Evolutionary conservation across 2,113 vertebrate species (phyloP), one percentile per base, ranked within the genome.

Genomic region (Osmerus mordax): DNA sequence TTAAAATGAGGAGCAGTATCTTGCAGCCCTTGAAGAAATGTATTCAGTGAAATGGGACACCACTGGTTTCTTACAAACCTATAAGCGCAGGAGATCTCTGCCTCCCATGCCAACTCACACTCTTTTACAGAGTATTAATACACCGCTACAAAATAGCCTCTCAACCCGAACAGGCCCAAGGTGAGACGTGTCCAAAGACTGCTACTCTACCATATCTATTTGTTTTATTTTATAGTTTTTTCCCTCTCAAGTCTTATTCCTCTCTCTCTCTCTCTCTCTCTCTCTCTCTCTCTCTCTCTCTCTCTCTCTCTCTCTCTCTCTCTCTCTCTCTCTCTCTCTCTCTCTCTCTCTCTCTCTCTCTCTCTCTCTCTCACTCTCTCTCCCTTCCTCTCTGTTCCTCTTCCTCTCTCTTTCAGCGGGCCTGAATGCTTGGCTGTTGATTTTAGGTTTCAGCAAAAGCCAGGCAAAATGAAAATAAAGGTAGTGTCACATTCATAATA

Each of bases 401-500:
- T 72, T 74, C 74, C 76, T 67, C 70, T 71, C 78, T 89, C 87
- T 89, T 76, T 90, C 91, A 91, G 79, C 80, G 11, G 53, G 75
- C 32, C n/a, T 6, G 41, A 65, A 65, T 65, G 19, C 64, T 51
- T 28, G 36, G 79, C 82, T 84, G 83, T 89, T 90, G 87, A 82
- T 87, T 89, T 91, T 80, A 86, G 79, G 73, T 69, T 80, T 84
- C 21, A 23, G 83, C 41, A 86, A 88, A 88, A 87, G 74, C 77
- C 82, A 74, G 80, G 75, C 69, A 72, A 83, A 87, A 89, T 84
- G 78, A 89, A 92, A 91, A 90, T 82, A 91, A 82, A 87, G 87
- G 81, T 81, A 89, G 84, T 83, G 85, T 91, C 86, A 79, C 85
- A 89, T 73, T 87, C 86, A 94, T 94, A 96, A 95, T 96, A 96